Percentiles rank a stretch among this genome's conserved stretches.
phyloP scores from a whole-genome alignment of 2,888 invertebrate genomes.

The Halictus quadricinctus region DNA sequence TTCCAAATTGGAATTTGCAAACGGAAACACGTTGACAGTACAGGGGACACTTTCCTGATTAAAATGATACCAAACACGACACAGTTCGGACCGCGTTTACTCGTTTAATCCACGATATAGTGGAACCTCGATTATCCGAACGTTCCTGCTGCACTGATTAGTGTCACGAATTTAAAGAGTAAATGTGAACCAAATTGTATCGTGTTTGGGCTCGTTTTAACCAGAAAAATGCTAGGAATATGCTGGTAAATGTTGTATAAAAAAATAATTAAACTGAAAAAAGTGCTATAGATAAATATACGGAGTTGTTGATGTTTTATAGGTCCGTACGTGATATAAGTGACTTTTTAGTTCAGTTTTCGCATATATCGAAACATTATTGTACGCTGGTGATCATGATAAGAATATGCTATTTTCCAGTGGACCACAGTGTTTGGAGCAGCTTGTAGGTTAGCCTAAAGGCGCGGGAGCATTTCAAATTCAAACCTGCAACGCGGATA shows the following conservation, averaged over 20 bases:
- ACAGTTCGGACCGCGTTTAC: not conserved
- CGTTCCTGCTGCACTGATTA: not conserved
- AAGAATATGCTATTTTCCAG: not conserved
- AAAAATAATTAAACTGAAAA: not conserved
- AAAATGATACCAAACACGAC: not conserved
- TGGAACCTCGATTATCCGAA: constrained; percentile 1
- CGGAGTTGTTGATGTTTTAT: too few species aligned
- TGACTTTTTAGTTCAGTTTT: too few species aligned
- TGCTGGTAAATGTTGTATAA: not conserved
- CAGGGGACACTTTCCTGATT: not conserved
- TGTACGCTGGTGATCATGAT: too few species aligned
- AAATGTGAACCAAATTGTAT: not conserved
- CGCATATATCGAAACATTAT: too few species aligned
- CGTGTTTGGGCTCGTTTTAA: not conserved
- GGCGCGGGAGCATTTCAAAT: constrained; percentile 31
- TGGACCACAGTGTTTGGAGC: not conserved
- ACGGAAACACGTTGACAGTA: not conserved
- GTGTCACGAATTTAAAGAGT: not conserved
- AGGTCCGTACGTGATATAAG: too few species aligned
- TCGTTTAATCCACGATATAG: not conserved
- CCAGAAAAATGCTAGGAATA: not conserved
- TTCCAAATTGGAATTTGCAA: not conserved
- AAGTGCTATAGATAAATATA: too few species aligned
- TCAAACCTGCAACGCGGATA: constrained; percentile 31
- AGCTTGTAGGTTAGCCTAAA: not conserved